These are phyloP conservation scores for Cyprinus carpio DNA, from an alignment of 2,113 vertebrate genomes.

Conservation along the genomic window DNA sequence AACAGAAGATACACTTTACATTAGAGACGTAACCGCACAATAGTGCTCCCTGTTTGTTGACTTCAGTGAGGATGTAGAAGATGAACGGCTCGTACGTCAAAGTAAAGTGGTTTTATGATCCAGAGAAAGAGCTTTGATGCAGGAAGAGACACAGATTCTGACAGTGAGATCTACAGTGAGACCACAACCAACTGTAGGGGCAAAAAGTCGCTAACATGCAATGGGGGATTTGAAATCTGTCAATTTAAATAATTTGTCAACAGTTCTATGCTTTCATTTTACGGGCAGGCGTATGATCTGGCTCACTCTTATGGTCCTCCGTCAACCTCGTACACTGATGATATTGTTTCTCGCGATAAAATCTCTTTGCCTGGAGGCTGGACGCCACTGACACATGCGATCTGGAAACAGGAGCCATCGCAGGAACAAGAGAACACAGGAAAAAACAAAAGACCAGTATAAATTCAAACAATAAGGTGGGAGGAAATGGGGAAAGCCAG, in stretches of 20 bases:
- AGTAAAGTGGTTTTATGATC: slow-evolving; percentile 94
- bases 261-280: background rate
- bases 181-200: background rate
- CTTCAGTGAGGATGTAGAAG: slow-evolving; percentile 91
- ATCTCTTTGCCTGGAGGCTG: slow-evolving; percentile 93
- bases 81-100: slow-evolving; percentile 93
- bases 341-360: slow-evolving; percentile 91
- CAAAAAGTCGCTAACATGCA: background rate
- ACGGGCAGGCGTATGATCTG: background rate
- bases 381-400: slow-evolving; percentile 89
- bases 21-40: slow-evolving; percentile 94
- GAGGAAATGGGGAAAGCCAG: no score
- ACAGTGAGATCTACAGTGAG: slow-evolving; percentile 86
- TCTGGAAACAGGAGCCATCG: slow-evolving; percentile 64
- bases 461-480: background rate
- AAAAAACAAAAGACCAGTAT: background rate
- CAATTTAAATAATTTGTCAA: background rate
- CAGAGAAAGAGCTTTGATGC: slow-evolving; percentile 90
- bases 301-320: slow-evolving; percentile 92
- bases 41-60: slow-evolving; percentile 89
- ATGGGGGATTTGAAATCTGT: background rate
- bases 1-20: slow-evolving; percentile 63
- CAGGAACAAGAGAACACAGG: background rate
- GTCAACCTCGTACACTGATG: slow-evolving; percentile 90
- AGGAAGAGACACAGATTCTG: slow-evolving; percentile 92